Evolutionary conservation across 2,797 vertebrate species (phyloP), one percentile per base, ranked within the genome.

Genomic region (Aulostomus chinensis): DNA sequence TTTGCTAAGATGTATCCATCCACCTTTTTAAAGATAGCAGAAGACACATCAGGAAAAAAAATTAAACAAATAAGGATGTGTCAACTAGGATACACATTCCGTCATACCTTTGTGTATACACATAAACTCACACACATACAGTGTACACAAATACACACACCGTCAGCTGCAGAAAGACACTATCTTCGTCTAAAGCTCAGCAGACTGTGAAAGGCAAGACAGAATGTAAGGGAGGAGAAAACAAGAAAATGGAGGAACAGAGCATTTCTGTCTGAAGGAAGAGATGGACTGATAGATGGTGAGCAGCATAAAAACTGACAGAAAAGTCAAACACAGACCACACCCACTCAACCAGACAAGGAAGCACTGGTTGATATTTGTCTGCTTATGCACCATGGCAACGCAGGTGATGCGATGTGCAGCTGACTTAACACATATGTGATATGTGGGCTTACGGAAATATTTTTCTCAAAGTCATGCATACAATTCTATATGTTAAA

Each of bases 141-240:
- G 34, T 37, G 21, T 8, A 50, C 2, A 33, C 12, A 50, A 25
- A 24, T 32, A 61, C 35, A 68, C 37, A 56, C 26, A 9, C 35
- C 24, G 33, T 33, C 47, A 62, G 49, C 51, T 51, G 64, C 51
- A 0, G 33, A 58, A 62, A 78, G 76, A 86, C 82, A 69, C 71
- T 85, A 86, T 85, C 86, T 87, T 25, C 11, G 38, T 46, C 62
- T 63, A 20, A 61, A 73, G 78, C 75, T 75, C 78, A 89, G 62
- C 74, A 87, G 86, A 88, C 84, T 86, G 88, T 87, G 81, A 88
- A 86, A 83, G 83, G 84, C 76, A 54, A 78, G 81, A 68, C 81
- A 63, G 71, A 76, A 81, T 49, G 59, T 60, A 80, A 84, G 63
- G 64, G 31, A 73, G 68, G 61, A 59, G 70, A 80, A 85, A 85